These are phyloP conservation scores for Leptinotarsa defecta DNA, from an alignment of 1,140 invertebrate genomes.

Conservation along the genomic window DNA sequence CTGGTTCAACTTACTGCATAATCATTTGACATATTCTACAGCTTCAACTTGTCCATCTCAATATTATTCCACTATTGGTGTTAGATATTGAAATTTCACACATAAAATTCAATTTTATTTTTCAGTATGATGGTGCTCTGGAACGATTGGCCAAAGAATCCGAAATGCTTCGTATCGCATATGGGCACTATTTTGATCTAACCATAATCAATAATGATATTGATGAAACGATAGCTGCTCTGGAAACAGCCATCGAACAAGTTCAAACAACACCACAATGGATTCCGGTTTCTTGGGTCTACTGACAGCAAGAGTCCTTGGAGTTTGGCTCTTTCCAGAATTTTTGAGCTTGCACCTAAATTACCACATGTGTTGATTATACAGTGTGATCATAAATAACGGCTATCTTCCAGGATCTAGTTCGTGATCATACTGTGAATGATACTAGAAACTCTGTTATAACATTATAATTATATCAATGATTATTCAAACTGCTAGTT, in stretches of 20 bases:
- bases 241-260: constrained; percentile 89
- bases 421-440: constrained; percentile 16
- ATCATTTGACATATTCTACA: no score
- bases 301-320: constrained; percentile 71
- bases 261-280: constrained; percentile 91
- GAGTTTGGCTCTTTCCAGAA: constrained; percentile 51
- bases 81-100: no score
- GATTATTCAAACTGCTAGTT: constrained; percentile 7
- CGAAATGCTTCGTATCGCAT: constrained; percentile 91
- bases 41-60: no score
- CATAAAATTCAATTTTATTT: constrained; percentile 39
- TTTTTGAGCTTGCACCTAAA: constrained; percentile 41
- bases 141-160: constrained; percentile 95
- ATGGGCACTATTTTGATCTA: constrained; percentile 97
- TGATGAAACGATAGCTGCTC: constrained; percentile 92
- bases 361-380: constrained; percentile 6
- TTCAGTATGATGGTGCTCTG: constrained; percentile 93
- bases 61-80: no score
- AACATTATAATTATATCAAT: constrained; percentile 15
- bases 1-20: no score
- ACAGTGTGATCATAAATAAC: neutral
- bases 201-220: constrained; percentile 99
- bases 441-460: constrained; percentile 16
- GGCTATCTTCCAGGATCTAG: neutral
- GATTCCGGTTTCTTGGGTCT: constrained; percentile 94